A percentile compares a stretch with the other conserved stretches of the same genome.
These are phyloP conservation scores for Thymallus thymallus DNA, from an alignment of 2,113 vertebrate species.

Conservation along the genomic window DNA sequence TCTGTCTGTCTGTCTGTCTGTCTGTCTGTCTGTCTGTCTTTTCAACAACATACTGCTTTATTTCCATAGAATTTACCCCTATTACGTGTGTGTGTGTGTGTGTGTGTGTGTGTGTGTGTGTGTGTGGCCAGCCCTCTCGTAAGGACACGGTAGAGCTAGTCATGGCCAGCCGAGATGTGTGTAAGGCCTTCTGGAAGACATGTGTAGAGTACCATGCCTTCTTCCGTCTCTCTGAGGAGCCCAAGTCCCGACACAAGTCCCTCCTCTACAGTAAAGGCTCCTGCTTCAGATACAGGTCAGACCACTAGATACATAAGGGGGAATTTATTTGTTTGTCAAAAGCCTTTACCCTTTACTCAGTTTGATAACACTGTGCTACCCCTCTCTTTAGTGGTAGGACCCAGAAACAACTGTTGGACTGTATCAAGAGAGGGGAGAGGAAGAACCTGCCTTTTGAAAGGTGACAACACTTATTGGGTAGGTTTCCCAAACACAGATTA, in stretches of 20 bases:
- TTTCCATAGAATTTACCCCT: too few relatives aligned
- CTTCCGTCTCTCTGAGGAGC: constrained; percentile 80
- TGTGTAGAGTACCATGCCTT: constrained; percentile 84
- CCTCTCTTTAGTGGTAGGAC: constrained; percentile 75
- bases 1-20: too few relatives aligned
- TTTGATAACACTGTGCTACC: neutral
- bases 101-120: constrained; percentile 9
- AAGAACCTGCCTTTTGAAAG: constrained; percentile 80
- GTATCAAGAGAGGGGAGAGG: constrained; percentile 60
- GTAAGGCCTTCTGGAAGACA: constrained; percentile 83
- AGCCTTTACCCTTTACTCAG: neutral
- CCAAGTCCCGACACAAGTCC: constrained; percentile 77
- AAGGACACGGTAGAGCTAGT: constrained; percentile 82
- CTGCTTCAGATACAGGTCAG: constrained; percentile 81
- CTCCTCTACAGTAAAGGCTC: constrained; percentile 81
- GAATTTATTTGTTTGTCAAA: neutral
- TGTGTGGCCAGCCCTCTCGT: constrained; percentile 58
- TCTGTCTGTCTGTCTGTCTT: too few relatives aligned
- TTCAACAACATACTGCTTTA: too few relatives aligned
- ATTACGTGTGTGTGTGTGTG: neutral
- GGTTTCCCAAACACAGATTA: too few relatives aligned
- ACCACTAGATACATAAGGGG: neutral
- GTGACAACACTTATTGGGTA: constrained; percentile 46
- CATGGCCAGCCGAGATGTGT: constrained; percentile 76
- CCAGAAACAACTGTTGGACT: constrained; percentile 75